Evolutionary conservation across 2,888 invertebrate genomes (phyloP), one percentile per base, ranked within the genome.

Genomic region (Drosophila acutilabella): DNA sequence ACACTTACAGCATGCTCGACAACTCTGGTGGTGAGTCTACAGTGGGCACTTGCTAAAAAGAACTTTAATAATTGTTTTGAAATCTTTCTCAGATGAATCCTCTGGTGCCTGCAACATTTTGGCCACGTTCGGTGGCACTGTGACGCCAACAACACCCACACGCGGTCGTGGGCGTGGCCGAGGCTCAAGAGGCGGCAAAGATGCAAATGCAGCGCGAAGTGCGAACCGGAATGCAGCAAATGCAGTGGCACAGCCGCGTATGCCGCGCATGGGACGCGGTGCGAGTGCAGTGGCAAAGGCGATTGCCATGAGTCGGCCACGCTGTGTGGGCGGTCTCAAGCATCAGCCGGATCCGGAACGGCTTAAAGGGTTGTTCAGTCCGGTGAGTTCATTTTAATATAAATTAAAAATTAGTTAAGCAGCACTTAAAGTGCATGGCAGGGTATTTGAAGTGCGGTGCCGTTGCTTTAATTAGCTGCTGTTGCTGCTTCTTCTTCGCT

Each of bases 271-370:
- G 67, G 90, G 91, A 18, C 89, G 92, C 13, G 91, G 91, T 7
- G 85, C 93, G 81, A 81, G 92, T 81, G 86, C 92, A 71, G 86
- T 91, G 10, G 88, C 90, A 51, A 89, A 90, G 64, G 85, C 89
- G 36, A 91, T 91, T 47, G 88, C 90, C 20, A 78, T 90, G 73
- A 90, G 79, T 64, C 76, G 92, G 5, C 91, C 91, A 16, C 89
- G 92, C 23, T 90, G 91, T 67, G 89, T 92, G n/a, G 91, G 92
- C 20, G 91, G 91, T 1, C 80, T 92, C 0, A 91, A 91, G 57
- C 91, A 92, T 69, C 91, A 90, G 20, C 91, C 92, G 2, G 92
- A 92, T 71, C 92, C 91, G 4, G 89, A 91, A 41, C 84, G 90
- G 2, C 81, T 90, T 11, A 91, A 91, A 66, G 91, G 91, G 40